Evolutionary conservation across 2,113 vertebrate genomes (phyloP), one percentile per base, ranked within the genome.

Genomic region (Dascyllus trimaculatus): DNA sequence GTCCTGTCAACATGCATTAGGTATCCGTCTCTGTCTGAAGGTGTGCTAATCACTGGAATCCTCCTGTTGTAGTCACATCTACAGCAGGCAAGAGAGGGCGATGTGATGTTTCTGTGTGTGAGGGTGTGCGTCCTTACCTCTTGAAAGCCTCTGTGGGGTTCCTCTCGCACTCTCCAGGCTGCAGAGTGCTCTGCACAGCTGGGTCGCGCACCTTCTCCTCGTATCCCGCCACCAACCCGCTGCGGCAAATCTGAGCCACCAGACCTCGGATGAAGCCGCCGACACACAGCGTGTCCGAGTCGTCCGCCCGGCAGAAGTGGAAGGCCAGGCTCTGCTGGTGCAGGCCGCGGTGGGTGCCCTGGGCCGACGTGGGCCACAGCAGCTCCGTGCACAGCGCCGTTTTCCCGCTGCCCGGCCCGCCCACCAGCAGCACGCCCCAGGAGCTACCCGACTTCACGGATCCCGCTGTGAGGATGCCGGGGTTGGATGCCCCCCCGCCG

Each of bases 91-190:
- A 24, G 5, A 14, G 15, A 22, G 9, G 14, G 4, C 10, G 18
- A 11, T 5, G 13, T 43, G 10, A 8, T 51, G 3, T 0, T 11
- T 43, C 29, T 52, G 15, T 26, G 43, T 53, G 35, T 45, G 8
- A 15, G 25, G 11, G 21, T 15, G 14, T 8, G n/a, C 57, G 40
- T 43, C 8, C 82, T 91, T 95, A 99, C 98, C 97, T 98, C 94
- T 99, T 99, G 94, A 99, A 99, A 0, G 97, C 96, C 94, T 99
- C 98, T 0, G 95, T 95, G 24, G 98, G 97, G 90, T 98, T 98
- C 91, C 97, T 96, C 93, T 99, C 98, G 19, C 97, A 98, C 71
- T 99, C 97, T 8, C 97, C 97, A 0, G 96, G 96, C 67, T 97
- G 95, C 86, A 99, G 81, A 14, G 96, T 84, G 81, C 91, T 96